Percentiles rank a stretch among this genome's conserved stretches.
phyloP scores from a whole-genome alignment of 92 coral and sea anemone species.

The Zoanthus gigantus region DNA sequence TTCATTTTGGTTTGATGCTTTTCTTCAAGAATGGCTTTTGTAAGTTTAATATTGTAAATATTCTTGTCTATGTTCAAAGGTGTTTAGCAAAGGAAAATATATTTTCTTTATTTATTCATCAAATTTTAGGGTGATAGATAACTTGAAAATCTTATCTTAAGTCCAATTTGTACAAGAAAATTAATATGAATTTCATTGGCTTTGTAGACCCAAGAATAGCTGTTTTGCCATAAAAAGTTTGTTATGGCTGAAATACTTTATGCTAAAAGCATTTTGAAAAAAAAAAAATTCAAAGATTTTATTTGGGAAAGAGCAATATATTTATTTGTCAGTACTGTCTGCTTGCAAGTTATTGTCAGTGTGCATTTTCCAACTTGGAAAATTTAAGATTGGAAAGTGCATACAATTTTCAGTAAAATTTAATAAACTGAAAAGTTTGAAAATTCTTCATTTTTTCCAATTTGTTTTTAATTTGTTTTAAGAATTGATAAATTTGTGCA shows the following conservation, averaged over 20 bases:
- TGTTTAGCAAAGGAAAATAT: background rate
- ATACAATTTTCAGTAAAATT: slow-evolving; percentile 22
- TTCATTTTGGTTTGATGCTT: background rate
- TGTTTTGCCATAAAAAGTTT: background rate
- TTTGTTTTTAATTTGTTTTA: slow-evolving; percentile 36
- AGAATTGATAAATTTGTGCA: slow-evolving; percentile 17
- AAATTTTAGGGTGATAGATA: background rate
- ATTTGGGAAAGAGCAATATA: background rate
- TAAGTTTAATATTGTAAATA: background rate
- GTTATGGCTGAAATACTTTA: background rate
- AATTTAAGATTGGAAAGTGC: background rate
- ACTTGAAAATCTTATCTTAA: background rate
- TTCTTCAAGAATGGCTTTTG: background rate
- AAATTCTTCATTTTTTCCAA: slow-evolving; percentile 18
- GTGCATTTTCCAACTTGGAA: background rate
- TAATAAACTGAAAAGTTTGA: slow-evolving; percentile 18
- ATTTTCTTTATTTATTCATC: background rate
- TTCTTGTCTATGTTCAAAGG: background rate
- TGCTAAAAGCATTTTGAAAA: background rate
- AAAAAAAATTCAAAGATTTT: background rate
- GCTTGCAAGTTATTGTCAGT: background rate
- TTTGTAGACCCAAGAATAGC: background rate
- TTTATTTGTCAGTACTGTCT: background rate
- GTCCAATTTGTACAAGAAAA: background rate
- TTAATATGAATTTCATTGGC: slow-evolving; percentile 25